Evolutionary conservation across 1,140 invertebrate species (phyloP).

Genomic region (Frieseomelitta varia): DNA sequence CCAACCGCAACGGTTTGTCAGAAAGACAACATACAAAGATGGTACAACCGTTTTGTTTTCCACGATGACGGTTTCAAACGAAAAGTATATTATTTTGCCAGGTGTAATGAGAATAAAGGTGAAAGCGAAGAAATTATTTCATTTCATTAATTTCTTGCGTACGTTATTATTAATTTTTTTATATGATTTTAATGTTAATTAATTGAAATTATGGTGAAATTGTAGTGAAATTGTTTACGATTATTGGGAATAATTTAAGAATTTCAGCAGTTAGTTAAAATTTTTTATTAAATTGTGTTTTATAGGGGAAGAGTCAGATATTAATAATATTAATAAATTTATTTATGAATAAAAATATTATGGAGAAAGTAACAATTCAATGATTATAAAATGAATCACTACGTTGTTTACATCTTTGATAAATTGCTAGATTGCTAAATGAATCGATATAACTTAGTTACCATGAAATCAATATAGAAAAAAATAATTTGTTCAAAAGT

Average conservation of each 20-base stretch:
- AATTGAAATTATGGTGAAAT: no score
- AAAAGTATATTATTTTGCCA: not conserved
- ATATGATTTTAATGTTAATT: no score
- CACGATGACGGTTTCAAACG: not conserved
- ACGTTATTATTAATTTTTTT: no score
- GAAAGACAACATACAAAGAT: not conserved
- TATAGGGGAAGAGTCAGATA: no score
- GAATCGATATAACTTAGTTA: not conserved
- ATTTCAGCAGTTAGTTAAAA: no score
- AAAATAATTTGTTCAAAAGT: slow-evolving; percentile 2
- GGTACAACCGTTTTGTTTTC: not conserved
- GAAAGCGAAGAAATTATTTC: not conserved
- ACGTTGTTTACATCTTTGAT: not conserved
- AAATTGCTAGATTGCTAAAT: no score
- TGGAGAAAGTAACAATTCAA: no score
- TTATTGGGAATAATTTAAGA: no score
- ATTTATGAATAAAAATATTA: no score
- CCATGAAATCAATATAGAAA: not conserved
- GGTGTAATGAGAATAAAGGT: not conserved
- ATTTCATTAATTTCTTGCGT: not conserved
- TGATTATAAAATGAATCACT: not conserved
- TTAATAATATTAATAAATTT: no score
- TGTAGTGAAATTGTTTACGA: no score
- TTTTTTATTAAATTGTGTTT: no score
- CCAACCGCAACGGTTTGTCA: slow-evolving; percentile 9